Conservation (phyloP, 2,888 invertebrate genomes). For the Luperina nickerlii region DNA sequence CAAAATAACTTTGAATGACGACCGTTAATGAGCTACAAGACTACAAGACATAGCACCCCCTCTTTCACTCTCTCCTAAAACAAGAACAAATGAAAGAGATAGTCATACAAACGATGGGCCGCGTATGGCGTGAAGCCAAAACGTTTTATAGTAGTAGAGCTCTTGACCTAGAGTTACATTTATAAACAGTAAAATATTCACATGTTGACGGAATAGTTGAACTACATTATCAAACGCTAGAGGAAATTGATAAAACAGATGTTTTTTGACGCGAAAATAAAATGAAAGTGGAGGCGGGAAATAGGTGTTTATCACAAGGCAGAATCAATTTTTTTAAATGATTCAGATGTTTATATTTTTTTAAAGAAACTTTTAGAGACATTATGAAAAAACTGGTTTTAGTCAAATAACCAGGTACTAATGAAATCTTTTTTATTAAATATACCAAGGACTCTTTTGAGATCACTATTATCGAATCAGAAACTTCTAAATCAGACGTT, state of each 20-base stretch:
- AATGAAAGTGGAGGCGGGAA: slow-evolving; percentile 23
- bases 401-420: neutral
- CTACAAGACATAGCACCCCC: slow-evolving; percentile 51
- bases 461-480: neutral
- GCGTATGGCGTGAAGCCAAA: slow-evolving; percentile 79
- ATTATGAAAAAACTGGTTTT: no score
- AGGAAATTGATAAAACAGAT: slow-evolving; percentile 53
- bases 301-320: neutral
- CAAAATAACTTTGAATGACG: slow-evolving; percentile 65
- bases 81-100: slow-evolving; percentile 60
- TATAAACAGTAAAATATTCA: slow-evolving; percentile 71
- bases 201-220: slow-evolving; percentile 67
- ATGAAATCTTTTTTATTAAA: no score
- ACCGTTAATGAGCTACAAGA: slow-evolving; percentile 56
- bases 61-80: slow-evolving; percentile 30
- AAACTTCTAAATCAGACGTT: neutral
- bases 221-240: slow-evolving; percentile 63
- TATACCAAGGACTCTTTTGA: neutral
- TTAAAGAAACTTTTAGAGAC: neutral
- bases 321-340: neutral
- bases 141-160: slow-evolving; percentile 72
- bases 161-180: slow-evolving; percentile 86
- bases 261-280: slow-evolving; percentile 49
- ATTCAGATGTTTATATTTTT: neutral
- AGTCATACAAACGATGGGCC: slow-evolving; percentile 42